These are phyloP conservation scores for Apteryx owenii DNA, from an alignment of 2,113 vertebrate species.

Conservation along the genomic window DNA sequence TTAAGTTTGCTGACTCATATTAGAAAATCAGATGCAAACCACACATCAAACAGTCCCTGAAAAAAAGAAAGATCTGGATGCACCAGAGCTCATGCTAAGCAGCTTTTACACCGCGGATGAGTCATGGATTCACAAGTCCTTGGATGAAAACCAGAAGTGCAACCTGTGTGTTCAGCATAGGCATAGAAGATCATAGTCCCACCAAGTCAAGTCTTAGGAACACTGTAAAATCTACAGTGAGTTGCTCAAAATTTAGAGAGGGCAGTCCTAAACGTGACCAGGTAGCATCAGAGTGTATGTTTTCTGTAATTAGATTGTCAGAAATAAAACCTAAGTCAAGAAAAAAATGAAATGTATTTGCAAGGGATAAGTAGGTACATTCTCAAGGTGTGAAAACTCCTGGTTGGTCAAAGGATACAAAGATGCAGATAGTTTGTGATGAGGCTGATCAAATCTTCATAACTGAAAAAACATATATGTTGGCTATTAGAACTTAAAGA, in stretches of 20 bases:
- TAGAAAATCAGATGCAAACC: constrained; percentile 8
- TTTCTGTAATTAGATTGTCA: background rate
- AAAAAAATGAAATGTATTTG: background rate
- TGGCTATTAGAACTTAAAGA: background rate
- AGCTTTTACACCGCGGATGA: background rate
- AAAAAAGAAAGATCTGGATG: background rate
- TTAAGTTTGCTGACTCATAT: background rate
- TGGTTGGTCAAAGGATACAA: background rate
- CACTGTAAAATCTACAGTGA: background rate
- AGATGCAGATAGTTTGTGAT: background rate
- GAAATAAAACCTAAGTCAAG: background rate
- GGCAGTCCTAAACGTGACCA: background rate
- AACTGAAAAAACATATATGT: background rate
- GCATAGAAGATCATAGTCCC: fast-evolving
- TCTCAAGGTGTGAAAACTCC: background rate
- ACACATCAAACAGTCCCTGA: background rate
- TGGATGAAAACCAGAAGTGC: background rate
- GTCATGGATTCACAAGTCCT: background rate
- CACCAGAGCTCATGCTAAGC: background rate
- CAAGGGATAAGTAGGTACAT: background rate
- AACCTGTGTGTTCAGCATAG: background rate
- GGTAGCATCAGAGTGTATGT: too few species aligned
- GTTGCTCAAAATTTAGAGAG: background rate
- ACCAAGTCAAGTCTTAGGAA: background rate
- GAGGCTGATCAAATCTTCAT: background rate